Base-by-base conservation (phyloP, 2,113 vertebrate species). In the Burhinus bistriatus region DNA sequence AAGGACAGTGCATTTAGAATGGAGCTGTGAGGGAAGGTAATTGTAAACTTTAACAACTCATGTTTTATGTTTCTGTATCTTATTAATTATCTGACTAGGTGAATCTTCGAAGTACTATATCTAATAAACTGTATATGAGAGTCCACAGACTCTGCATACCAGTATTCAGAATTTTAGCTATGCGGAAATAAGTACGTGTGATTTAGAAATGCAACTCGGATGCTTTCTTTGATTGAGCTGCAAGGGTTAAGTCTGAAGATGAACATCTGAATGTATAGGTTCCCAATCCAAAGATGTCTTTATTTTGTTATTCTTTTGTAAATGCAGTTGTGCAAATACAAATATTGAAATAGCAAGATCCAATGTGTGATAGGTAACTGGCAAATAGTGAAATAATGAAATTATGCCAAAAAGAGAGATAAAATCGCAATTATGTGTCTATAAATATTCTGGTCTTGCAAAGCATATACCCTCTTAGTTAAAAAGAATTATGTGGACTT, bases 31-130 rank as follows among this genome's bases (percentile, higher is more conserved):
- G 97, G 92, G 96, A 82, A 97, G 97, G 95, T 87, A 91, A 97
- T 97, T 97, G 98, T 98, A 89, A 96, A 97, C 96, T 96, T 97
- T 96, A 97, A 98, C 97, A 95, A 96, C 95, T 97, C 82, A 16
- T 94, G 97, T 84, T 97, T 97, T 97, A 96, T 97, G 96, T 94
- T 96, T 97, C 95, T 87, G 82, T 93, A 79, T 93, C 95, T 96
- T 96, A 95, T 98, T 98, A 98, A 98, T 98, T 98, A 97, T 97
- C 95, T 75, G 85, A 82, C 96, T 94, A 70, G 93, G 83, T 51
- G 94, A 93, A 87, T 96, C 97, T 94, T 45, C 89, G 45, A 78
- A 80, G 55, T 69, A 12, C 21, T 80, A 75, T 77, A 14, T 94
- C 70, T 77, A 77, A 59, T 86, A 89, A 93, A 87, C 73, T 55